Conservation (phyloP, 2,113 vertebrate species). For the Leucosticte australis region DNA sequence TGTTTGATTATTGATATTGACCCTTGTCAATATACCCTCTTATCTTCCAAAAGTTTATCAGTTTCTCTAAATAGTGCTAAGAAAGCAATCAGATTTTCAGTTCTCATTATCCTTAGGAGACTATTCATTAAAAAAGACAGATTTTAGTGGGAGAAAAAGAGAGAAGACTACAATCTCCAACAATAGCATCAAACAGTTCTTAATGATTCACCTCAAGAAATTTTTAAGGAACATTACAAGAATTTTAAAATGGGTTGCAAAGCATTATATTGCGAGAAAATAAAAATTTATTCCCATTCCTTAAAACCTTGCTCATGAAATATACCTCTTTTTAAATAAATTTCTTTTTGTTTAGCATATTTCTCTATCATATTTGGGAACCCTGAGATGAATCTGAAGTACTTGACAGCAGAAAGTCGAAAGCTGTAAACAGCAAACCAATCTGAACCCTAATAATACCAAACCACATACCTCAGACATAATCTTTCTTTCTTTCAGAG, state of each 20-base stretch:
- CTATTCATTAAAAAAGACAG: background rate
- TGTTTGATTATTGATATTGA: background rate
- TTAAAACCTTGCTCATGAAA: background rate
- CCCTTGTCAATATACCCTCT: background rate
- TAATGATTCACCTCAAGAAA: background rate
- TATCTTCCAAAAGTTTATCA: background rate
- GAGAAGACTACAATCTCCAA: background rate
- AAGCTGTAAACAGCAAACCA: background rate
- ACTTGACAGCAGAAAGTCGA: background rate
- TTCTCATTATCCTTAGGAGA: background rate
- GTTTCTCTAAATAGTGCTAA: background rate
- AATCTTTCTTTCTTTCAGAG: background rate
- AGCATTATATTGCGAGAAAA: background rate
- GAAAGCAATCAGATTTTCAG: background rate
- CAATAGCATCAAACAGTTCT: background rate
- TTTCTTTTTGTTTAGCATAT: background rate
- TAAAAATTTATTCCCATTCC: background rate
- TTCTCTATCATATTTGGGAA: background rate
- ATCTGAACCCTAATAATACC: background rate
- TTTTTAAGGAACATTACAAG: background rate
- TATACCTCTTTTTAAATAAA: background rate
- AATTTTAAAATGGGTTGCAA: background rate
- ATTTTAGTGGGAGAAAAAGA: background rate
- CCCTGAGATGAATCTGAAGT: background rate
- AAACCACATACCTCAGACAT: background rate